These are phyloP conservation scores for Galendromus occidentalis DNA, from an alignment of 1,140 invertebrate species.

Conservation along the genomic window DNA sequence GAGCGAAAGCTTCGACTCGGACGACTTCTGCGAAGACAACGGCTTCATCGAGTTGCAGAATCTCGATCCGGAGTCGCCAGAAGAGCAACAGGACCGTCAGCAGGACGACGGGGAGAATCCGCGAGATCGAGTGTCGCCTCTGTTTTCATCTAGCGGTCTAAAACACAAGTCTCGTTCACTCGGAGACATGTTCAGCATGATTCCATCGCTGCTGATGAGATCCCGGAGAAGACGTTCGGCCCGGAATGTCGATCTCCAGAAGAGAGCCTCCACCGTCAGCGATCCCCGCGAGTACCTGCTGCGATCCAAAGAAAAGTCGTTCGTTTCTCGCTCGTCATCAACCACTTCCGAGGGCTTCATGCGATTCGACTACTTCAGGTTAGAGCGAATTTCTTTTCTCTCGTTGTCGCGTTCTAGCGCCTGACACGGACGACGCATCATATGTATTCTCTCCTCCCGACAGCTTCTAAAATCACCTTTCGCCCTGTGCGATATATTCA, in stretches of 20 bases:
- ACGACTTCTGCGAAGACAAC: constrained; percentile 33
- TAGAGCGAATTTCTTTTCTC: no score
- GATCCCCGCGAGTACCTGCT: constrained; percentile 16
- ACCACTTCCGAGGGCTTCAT: constrained; percentile 8
- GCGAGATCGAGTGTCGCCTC: neutral
- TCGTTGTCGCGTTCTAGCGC: no score
- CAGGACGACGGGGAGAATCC: constrained; percentile 6
- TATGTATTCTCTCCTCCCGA: no score
- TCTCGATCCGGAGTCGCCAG: constrained; percentile 44
- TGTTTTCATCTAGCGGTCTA: neutral
- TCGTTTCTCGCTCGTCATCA: constrained; percentile 9
- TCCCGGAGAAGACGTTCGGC: constrained; percentile 14
- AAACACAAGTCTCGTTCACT: constrained; percentile 54
- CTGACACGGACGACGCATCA: no score
- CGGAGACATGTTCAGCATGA: constrained; percentile 44
- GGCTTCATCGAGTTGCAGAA: constrained; percentile 68
- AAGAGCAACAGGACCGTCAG: constrained; percentile 12
- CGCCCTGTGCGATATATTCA: no score
- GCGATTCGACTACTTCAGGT: constrained; percentile 9
- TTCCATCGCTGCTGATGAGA: constrained; percentile 21
- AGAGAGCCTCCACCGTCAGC: constrained; percentile 18
- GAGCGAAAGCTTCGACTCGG: constrained; percentile 10
- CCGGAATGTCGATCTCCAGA: constrained; percentile 32
- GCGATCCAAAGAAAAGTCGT: neutral
- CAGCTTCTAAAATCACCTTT: no score